Base-by-base conservation (phyloP, 2,113 vertebrate genomes). In the Silurus meridionalis region DNA sequence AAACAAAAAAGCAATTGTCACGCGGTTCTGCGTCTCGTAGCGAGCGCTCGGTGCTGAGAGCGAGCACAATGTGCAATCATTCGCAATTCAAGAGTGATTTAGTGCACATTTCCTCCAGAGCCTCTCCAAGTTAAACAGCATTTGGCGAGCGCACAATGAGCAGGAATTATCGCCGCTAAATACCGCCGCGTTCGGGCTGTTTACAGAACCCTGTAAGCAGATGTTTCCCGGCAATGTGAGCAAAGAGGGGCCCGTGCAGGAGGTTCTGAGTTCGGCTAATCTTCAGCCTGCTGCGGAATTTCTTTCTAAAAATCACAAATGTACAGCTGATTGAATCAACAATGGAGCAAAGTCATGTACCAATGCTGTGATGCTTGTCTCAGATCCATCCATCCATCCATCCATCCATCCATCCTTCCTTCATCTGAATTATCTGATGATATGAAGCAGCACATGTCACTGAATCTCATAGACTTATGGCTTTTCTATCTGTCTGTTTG, bases 1-100 rank as follows among this genome's bases (percentile, higher is more conserved):
- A 83, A 57, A 57, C 48, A 28, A 19, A 74, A 28, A 7, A 48
- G 71, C 46, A 48, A 48, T 57, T 46, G 72, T 86, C 66, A 83
- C 52, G 17, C 15, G 21, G 19, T 50, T 52, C 58, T 52, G 57
- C 60, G 64, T 85, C 82, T 25, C 63, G 25, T 71, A 25, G 7
- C 23, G 37, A 64, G 74, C 84, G 81, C 88, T 83, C 53, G 74
- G 86, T 67, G 57, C 58, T 37, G 19, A 81, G 80, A 81, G 80
- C 85, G 67, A 83, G 77, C 84, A 87, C 77, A 81, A 85, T 87
- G 85, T 58, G 83, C 67, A 87, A 85, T 87, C 63, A 84, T 83
- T 86, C 63, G 66, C 82, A 53, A 83, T 87, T 87, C 83, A 86
- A 77, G 66, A 86, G 60, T 13, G 52, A 81, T 72, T 87, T 69